phyloP scores from a whole-genome alignment of 2,888 invertebrate genomes.

The Philhelius pedissequus region DNA sequence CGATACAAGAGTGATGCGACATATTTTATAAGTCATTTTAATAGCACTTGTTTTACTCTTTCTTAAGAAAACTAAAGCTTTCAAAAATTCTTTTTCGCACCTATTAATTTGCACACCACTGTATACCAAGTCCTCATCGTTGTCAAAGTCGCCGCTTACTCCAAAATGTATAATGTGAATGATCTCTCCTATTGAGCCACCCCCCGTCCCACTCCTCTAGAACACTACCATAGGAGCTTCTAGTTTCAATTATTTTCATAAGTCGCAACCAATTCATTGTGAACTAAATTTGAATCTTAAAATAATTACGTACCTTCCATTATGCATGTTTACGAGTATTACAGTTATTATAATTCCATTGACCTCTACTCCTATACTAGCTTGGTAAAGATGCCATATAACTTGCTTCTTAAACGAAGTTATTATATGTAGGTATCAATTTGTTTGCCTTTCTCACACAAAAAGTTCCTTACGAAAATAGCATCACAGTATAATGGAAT shows the following conservation, averaged over 20 bases:
- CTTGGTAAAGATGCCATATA: too few relatives aligned
- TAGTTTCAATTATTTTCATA: neutral
- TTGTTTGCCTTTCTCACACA: slow-evolving; percentile 47
- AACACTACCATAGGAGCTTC: neutral
- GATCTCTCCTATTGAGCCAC: too few relatives aligned
- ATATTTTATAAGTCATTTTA: too few relatives aligned
- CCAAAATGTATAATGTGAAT: too few relatives aligned
- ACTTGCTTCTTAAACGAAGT: neutral
- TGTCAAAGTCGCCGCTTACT: too few relatives aligned
- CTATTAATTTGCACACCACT: too few relatives aligned
- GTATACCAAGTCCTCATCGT: too few relatives aligned
- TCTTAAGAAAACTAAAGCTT: too few relatives aligned
- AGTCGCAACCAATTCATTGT: neutral
- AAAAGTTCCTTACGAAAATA: slow-evolving; percentile 43
- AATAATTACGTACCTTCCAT: neutral
- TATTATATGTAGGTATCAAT: slow-evolving; percentile 45
- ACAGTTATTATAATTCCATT: neutral
- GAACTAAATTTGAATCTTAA: neutral
- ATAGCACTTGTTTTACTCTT: too few relatives aligned
- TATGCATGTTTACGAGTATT: neutral
- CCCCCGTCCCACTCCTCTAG: too few relatives aligned
- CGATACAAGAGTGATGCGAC: too few relatives aligned
- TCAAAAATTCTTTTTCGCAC: too few relatives aligned
- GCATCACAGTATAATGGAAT: neutral
- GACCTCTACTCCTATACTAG: neutral